Evolutionary conservation across 2,888 invertebrate species (phyloP).

Genomic region (Nudaria mundana): DNA sequence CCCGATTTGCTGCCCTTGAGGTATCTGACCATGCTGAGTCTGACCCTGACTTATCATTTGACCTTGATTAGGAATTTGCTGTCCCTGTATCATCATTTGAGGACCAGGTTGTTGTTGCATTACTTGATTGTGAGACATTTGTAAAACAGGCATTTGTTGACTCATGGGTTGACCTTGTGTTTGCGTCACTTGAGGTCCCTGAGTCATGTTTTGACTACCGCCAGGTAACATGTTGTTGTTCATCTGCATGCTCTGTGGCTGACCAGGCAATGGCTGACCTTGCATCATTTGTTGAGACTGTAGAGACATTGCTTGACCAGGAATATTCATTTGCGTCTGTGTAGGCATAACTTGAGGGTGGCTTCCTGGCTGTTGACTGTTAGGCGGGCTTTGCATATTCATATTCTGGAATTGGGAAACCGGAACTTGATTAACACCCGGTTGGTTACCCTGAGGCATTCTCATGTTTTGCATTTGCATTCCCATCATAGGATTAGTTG

Average conservation of each 20-base stretch:
- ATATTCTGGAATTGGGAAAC: conserved; percentile 53
- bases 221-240: conserved; percentile 44
- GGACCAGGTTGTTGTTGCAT: conserved; percentile 38
- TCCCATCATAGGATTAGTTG: conserved; percentile 56
- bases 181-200: conserved; percentile 42
- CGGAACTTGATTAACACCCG: conserved; percentile 46
- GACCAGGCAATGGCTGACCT: conserved; percentile 35
- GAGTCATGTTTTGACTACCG: conserved; percentile 40
- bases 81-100: conserved; percentile 29
- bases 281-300: conserved; percentile 38
- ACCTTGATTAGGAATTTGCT: conserved; percentile 34
- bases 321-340: conserved; percentile 42
- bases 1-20: conserved; percentile 25
- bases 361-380: conserved; percentile 42
- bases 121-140: conserved; percentile 37
- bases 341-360: conserved; percentile 49
- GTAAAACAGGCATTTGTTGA: conserved; percentile 28
- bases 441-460: conserved; percentile 60
- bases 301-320: conserved; percentile 50
- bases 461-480: conserved; percentile 72
- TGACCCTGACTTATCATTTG: conserved; percentile 38
- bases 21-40: conserved; percentile 22
- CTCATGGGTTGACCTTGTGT: conserved; percentile 39
- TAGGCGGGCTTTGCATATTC: conserved; percentile 52
- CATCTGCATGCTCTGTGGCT: conserved; percentile 40